phyloP scores from a whole-genome alignment of 2,113 vertebrate species.

The Silurus asotus region DNA sequence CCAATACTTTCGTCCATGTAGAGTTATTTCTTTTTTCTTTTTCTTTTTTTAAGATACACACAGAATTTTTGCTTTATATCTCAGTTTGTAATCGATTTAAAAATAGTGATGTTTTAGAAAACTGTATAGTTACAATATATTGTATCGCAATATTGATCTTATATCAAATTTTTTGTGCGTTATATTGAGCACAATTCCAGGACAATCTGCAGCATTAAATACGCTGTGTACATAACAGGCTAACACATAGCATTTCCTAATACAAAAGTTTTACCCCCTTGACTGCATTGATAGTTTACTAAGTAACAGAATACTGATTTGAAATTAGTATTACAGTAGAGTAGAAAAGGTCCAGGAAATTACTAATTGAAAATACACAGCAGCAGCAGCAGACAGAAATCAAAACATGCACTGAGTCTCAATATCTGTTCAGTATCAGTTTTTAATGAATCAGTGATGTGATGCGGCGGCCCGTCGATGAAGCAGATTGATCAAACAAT shows the following conservation, averaged over 20 bases:
- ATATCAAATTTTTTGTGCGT: not conserved
- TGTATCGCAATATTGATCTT: not conserved
- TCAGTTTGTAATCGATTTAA: not conserved
- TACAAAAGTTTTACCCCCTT: not conserved
- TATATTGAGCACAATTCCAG: not conserved
- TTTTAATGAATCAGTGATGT: not conserved
- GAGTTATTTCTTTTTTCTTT: too few relatives aligned
- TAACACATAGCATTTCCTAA: not conserved
- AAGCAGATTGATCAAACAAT: not conserved
- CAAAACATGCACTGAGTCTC: not conserved
- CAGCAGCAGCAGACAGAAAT: not conserved
- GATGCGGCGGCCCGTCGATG: not conserved
- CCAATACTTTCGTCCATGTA: too few relatives aligned
- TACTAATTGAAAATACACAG: not conserved
- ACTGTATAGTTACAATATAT: not conserved
- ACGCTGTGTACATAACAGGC: conserved; percentile 34
- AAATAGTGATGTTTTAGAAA: not conserved
- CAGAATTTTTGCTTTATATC: not conserved
- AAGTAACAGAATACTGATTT: not conserved
- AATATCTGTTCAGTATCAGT: not conserved
- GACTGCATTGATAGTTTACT: not conserved
- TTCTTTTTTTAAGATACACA: not conserved
- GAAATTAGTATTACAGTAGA: not conserved
- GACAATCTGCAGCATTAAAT: conserved; percentile 27
- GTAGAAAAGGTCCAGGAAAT: not conserved